Conservation (phyloP, 2,888 invertebrate species). For the Sepiola atlantica region DNA sequence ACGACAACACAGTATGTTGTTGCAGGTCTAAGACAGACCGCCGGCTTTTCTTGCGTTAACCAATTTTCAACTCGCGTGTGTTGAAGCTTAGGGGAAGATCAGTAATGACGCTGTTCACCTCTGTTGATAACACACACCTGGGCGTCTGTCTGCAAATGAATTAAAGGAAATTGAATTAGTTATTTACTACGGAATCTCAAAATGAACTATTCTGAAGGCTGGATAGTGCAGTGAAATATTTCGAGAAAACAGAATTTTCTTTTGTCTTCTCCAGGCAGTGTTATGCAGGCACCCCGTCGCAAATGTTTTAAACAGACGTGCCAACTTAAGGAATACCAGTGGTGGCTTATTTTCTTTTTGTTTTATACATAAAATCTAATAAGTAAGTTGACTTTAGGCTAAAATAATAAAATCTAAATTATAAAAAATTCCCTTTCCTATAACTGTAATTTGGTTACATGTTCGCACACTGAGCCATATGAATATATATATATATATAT, state of each 20-base stretch:
- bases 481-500: too few species aligned
- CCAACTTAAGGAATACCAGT: neutral
- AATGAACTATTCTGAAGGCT: neutral
- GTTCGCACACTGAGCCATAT: too few species aligned
- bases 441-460: too few species aligned
- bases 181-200: neutral
- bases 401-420: too few species aligned
- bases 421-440: too few species aligned
- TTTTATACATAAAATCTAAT: too few species aligned
- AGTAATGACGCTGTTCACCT: neutral
- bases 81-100: neutral
- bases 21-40: neutral
- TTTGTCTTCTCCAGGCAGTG: neutral
- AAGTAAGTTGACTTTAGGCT: too few species aligned
- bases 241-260: neutral
- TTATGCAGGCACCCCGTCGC: neutral
- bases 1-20: neutral
- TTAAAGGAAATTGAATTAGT: conserved; percentile 32
- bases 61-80: neutral
- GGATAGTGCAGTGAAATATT: neutral
- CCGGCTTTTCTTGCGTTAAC: neutral
- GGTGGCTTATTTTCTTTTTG: too few species aligned
- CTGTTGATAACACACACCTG: neutral
- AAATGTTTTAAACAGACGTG: neutral
- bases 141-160: conserved; percentile 24